phyloP scores from a whole-genome alignment of 1,140 invertebrate genomes.

The Philaenus spumarius region DNA sequence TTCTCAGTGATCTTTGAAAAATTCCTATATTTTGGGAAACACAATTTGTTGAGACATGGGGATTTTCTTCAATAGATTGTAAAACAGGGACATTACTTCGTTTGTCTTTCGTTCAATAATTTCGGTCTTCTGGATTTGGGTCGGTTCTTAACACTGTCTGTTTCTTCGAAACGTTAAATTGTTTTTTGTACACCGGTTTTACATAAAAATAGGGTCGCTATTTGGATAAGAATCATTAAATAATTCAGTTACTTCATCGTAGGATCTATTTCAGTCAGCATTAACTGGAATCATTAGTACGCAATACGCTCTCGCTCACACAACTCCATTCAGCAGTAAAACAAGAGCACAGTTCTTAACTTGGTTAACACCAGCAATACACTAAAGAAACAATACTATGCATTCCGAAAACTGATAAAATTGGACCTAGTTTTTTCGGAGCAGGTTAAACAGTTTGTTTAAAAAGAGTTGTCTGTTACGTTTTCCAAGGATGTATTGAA shows the following conservation, averaged over 20 bases:
- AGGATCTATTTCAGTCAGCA: neutral
- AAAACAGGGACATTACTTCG: neutral
- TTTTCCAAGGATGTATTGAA: too few relatives aligned
- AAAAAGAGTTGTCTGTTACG: too few relatives aligned
- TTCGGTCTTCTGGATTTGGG: neutral
- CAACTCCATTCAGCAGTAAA: neutral
- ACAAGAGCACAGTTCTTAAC: too few relatives aligned
- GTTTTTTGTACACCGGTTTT: neutral
- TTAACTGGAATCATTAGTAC: neutral
- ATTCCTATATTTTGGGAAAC: neutral
- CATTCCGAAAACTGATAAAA: too few relatives aligned
- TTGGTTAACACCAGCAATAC: too few relatives aligned
- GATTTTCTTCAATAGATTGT: neutral
- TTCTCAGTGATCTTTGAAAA: neutral
- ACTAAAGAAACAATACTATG: too few relatives aligned
- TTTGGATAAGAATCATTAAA: too few relatives aligned
- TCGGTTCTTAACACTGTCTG: neutral
- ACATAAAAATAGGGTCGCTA: neutral
- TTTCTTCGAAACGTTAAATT: too few relatives aligned
- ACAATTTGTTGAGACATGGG: slow-evolving; percentile 1
- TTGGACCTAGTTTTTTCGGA: too few relatives aligned
- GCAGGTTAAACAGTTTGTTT: too few relatives aligned
- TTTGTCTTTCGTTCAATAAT: too few relatives aligned
- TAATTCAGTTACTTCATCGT: neutral
- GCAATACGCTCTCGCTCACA: neutral